These are phyloP conservation scores for Propsilocerus akamusi DNA, from an alignment of 1,140 invertebrate species.

Conservation along the genomic window DNA sequence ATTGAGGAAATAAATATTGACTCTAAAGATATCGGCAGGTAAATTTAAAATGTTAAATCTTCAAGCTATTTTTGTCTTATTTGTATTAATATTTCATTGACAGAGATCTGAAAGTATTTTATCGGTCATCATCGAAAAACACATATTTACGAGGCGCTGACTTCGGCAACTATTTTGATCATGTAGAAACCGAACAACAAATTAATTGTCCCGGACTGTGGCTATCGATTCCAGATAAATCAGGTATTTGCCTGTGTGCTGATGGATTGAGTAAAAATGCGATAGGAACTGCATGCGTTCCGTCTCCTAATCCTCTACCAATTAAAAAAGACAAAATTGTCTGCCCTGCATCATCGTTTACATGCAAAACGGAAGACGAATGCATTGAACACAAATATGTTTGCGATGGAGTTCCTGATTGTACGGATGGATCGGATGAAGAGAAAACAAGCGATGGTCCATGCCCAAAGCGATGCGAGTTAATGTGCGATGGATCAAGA, in stretches of 20 bases:
- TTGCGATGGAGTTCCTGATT: constrained; percentile 72
- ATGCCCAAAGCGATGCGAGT: constrained; percentile 15
- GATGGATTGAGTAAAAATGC: constrained; percentile 19
- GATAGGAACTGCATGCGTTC: constrained; percentile 18
- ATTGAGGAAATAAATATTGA: background rate
- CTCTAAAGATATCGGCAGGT: background rate
- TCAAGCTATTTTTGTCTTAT: background rate
- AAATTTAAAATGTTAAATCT: background rate
- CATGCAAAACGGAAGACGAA: constrained; percentile 13
- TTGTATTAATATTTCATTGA: constrained; percentile 6
- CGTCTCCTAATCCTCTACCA: constrained; percentile 8
- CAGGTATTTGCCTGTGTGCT: constrained; percentile 19
- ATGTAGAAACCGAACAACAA: constrained; percentile 9
- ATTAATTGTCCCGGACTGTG: constrained; percentile 21
- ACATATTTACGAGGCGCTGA: background rate
- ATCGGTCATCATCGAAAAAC: constrained; percentile 10
- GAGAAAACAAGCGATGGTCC: constrained; percentile 26
- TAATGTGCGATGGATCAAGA: constrained; percentile 28
- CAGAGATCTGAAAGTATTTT: constrained; percentile 16
- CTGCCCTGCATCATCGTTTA: constrained; percentile 7
- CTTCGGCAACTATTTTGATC: background rate
- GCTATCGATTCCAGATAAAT: constrained; percentile 16
- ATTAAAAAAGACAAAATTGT: background rate
- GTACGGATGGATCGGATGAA: constrained; percentile 70
- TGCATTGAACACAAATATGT: constrained; percentile 33